Conservation (phyloP, 2,888 invertebrate species). For the Chloroclysta siterata region DNA sequence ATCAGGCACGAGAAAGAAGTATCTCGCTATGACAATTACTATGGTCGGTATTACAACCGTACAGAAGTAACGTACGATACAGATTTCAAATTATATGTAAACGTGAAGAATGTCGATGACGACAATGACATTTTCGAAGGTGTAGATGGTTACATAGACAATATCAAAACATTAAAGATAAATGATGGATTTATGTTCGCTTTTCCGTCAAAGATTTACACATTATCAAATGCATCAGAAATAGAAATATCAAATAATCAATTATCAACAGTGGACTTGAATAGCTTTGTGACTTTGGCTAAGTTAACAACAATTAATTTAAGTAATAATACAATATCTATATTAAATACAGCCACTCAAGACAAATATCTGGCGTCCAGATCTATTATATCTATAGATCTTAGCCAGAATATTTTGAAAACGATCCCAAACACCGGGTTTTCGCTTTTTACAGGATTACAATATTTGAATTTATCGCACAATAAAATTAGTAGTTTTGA, state of each 20-base stretch:
- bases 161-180: slow-evolving; percentile 19
- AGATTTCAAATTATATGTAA: slow-evolving; percentile 13
- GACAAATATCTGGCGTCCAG: slow-evolving; percentile 4
- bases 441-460: slow-evolving; percentile 18
- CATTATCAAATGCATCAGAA: slow-evolving; percentile 4
- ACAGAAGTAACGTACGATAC: slow-evolving; percentile 4
- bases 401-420: slow-evolving; percentile 22
- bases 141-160: slow-evolving; percentile 1
- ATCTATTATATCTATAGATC: slow-evolving; percentile 19
- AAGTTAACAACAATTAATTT: slow-evolving; percentile 11
- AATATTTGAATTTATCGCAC: slow-evolving; percentile 30
- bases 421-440: slow-evolving; percentile 24
- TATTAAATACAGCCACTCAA: slow-evolving; percentile 3
- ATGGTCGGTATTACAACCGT: not conserved
- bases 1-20: slow-evolving; percentile 1
- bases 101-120: slow-evolving; percentile 13
- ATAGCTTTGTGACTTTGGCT: slow-evolving; percentile 12
- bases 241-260: slow-evolving; percentile 21
- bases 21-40: not conserved
- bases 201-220: slow-evolving; percentile 17
- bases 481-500: slow-evolving; percentile 26
- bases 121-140: slow-evolving; percentile 21
- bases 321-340: slow-evolving; percentile 19
- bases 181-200: slow-evolving; percentile 3
- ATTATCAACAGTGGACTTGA: slow-evolving; percentile 17